Conservation (phyloP, 2,797 vertebrate genomes). For the Artibeus jamaicensis region DNA sequence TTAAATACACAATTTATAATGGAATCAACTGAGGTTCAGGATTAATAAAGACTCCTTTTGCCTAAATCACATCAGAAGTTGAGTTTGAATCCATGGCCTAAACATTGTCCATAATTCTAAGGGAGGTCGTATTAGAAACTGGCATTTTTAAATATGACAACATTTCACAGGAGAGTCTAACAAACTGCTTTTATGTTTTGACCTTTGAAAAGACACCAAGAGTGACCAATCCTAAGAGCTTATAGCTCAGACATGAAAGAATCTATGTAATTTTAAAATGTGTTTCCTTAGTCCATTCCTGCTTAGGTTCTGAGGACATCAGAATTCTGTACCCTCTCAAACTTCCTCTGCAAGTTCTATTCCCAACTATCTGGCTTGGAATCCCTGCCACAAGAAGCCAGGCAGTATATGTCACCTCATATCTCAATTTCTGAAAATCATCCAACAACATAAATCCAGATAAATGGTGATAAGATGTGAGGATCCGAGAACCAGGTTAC, state of each 20-base stretch:
- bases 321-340: neutral
- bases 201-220: constrained; percentile 28
- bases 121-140: neutral
- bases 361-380: neutral
- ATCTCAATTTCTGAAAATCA: constrained; percentile 29
- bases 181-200: neutral
- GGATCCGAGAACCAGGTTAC: neutral
- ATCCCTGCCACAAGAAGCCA: neutral
- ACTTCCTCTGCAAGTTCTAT: neutral
- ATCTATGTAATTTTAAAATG: neutral
- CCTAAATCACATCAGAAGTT: neutral
- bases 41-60: neutral
- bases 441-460: neutral
- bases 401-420: neutral
- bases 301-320: neutral
- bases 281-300: neutral
- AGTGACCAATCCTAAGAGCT: neutral
- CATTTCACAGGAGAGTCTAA: neutral
- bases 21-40: neutral
- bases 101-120: neutral
- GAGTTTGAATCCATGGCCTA: neutral
- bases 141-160: neutral
- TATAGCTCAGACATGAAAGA: neutral
- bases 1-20: neutral
- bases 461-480: neutral